Evolutionary conservation across 2,888 invertebrate genomes (phyloP), one percentile per base, ranked within the genome.

Genomic region (Dynastes tityus): DNA sequence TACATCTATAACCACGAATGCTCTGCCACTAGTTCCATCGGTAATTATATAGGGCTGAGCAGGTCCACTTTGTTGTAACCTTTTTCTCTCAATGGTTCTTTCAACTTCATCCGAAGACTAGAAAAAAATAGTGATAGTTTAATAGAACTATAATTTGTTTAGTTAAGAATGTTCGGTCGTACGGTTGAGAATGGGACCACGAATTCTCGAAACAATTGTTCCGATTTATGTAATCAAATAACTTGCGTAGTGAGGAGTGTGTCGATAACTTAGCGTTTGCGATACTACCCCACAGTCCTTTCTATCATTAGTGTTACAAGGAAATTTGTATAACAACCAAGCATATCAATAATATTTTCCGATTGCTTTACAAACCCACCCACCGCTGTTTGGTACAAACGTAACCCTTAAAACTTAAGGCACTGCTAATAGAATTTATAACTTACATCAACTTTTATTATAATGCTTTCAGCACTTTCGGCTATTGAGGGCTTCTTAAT

Each of bases 21-120:
- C 67, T 49, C 16, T 27, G 8, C 27, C 37, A 37, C 11, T 37
- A 16, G 16, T 8, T 65, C n/a, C 37, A n/a, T 40, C 67, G 16
- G 45, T 45, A 6, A 45, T 67, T 16, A 67, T 67, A 45, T 67
- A 67, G 40, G 67, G 67, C 4, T 45, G 49, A 16, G 45, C 16
- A 22, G 67, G n/a, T 16, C 22, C 22, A 16, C 22, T 32, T 13
- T 32, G 32, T 13, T 64, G 9, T 64, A 11, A 32, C n/a, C 32
- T 27, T 64, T 63, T 63, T 63, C 63, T 63, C 2, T 63, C 8
- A 29, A 63, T 63, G 63, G 27, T 29, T 22, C 5, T 1, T 29
- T 63, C 63, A 29, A 63, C 13, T 29, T 63, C 27, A 32, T 22
- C 63, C 13, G 29, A 29, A 5, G 27, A 29, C 63, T 63, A 63